These are phyloP conservation scores for Chymomyza amoena DNA, from an alignment of 2,888 invertebrate genomes.

Conservation along the genomic window DNA sequence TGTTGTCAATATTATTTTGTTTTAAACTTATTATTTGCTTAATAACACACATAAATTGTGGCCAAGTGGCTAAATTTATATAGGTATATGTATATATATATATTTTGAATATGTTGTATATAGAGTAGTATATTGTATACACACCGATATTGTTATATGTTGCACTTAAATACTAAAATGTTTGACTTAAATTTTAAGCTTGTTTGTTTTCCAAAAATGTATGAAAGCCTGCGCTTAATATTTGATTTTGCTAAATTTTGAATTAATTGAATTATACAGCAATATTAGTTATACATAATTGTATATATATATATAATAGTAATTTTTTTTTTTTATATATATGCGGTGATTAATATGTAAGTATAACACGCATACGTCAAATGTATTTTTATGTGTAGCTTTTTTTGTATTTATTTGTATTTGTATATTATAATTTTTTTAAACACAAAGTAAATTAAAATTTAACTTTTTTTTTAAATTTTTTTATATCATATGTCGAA, in stretches of 20 bases:
- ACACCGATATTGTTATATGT: constrained; percentile 58
- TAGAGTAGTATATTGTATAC: constrained; percentile 41
- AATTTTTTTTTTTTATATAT: not conserved
- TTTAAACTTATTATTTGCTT: constrained; percentile 22
- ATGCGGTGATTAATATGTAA: constrained; percentile 10
- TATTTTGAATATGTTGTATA: constrained; percentile 39
- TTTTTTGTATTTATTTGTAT: constrained; percentile 64
- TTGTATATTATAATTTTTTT: constrained; percentile 39
- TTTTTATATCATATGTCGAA: not conserved
- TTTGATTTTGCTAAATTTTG: constrained; percentile 17
- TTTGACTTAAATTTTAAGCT: constrained; percentile 14
- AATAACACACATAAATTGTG: constrained; percentile 54
- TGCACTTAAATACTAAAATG: constrained; percentile 28
- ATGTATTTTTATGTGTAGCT: constrained; percentile 27
- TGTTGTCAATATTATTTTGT: constrained; percentile 17
- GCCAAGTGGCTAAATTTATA: constrained; percentile 61
- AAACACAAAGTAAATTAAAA: constrained; percentile 25
- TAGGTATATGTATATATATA: constrained; percentile 22
- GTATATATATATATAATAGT: constrained; percentile 26
- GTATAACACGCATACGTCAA: constrained; percentile 30
- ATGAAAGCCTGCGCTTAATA: constrained; percentile 65
- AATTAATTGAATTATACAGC: constrained; percentile 43
- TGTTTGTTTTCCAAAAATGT: constrained; percentile 66
- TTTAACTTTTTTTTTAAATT: not conserved
- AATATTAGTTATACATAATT: constrained; percentile 17